Percentiles rank a stretch among this genome's conserved stretches.
Evolutionary conservation across 2,113 vertebrate species (phyloP).

Genomic region (Apodemus speciosus): DNA sequence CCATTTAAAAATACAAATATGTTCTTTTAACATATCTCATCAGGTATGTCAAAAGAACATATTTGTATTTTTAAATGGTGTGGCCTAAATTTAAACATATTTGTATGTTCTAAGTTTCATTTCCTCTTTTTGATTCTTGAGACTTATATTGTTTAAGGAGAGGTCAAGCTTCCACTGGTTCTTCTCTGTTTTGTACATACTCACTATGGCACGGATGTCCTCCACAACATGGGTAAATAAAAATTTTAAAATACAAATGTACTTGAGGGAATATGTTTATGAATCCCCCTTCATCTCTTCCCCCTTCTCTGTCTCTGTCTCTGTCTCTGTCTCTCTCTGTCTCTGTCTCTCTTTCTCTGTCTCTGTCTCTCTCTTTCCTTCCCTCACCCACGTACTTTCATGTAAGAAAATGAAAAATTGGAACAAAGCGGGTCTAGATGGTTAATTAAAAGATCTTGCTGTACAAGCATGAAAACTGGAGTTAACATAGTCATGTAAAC

Average conservation of each 20-base stretch:
- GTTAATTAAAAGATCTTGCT: not conserved
- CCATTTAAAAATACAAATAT: not conserved
- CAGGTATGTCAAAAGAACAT: too few relatives aligned
- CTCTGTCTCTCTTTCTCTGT: too few relatives aligned
- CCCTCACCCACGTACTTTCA: not conserved
- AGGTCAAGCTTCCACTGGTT: not conserved
- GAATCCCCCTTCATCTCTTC: not conserved
- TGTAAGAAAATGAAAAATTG: not conserved
- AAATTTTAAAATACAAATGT: conserved; percentile 1
- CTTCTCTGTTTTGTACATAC: not conserved
- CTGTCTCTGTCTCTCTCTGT: too few relatives aligned
- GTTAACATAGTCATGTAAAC: not conserved
- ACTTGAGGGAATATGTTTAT: not conserved
- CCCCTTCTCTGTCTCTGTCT: not conserved
- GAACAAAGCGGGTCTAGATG: not conserved
- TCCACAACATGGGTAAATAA: not conserved
- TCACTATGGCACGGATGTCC: too few relatives aligned
- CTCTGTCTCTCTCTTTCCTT: not conserved
- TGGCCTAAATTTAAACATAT: too few relatives aligned
- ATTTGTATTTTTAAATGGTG: too few relatives aligned
- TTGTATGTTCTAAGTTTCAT: too few relatives aligned
- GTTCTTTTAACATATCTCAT: not conserved
- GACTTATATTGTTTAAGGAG: too few relatives aligned
- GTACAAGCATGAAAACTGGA: not conserved
- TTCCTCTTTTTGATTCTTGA: not conserved